A percentile compares a stretch with the other conserved stretches of the same genome.
Conservation (phyloP, 2,113 vertebrate genomes). For the Stigmatopora nigra region DNA sequence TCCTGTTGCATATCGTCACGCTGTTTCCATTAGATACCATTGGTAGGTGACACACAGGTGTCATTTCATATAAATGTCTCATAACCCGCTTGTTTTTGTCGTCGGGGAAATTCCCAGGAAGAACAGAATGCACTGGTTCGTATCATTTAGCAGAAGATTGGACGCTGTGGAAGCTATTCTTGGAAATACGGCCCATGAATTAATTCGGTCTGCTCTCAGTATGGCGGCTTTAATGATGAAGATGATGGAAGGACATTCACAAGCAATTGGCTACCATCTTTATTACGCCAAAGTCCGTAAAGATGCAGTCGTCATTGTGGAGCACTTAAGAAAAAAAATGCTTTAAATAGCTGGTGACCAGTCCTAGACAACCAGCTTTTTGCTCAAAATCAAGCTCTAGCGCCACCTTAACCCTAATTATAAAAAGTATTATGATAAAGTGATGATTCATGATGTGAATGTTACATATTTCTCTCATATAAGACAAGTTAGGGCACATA, state of each 20-base stretch:
- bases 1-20: not conserved
- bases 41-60: slow-evolving; percentile 4
- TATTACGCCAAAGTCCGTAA: not conserved
- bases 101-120: not conserved
- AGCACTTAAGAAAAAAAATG: too few relatives aligned
- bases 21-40: slow-evolving; percentile 1
- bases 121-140: not conserved
- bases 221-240: not conserved
- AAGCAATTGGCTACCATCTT: not conserved
- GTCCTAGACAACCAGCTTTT: too few relatives aligned
- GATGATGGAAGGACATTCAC: not conserved
- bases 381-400: not conserved
- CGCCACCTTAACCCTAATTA: slow-evolving; percentile 4
- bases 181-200: slow-evolving; percentile 1
- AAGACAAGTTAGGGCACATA: slow-evolving; percentile 18
- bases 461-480: not conserved
- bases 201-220: not conserved
- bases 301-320: slow-evolving; percentile 38
- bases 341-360: too few relatives aligned
- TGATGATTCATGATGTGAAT: not conserved
- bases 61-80: slow-evolving; percentile 7
- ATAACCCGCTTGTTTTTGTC: not conserved
- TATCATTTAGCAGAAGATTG: slow-evolving; percentile 9
- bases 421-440: not conserved
- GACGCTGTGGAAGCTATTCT: slow-evolving; percentile 7